Base-by-base conservation (phyloP, 2,113 vertebrate species). In the Sorex araneus region DNA sequence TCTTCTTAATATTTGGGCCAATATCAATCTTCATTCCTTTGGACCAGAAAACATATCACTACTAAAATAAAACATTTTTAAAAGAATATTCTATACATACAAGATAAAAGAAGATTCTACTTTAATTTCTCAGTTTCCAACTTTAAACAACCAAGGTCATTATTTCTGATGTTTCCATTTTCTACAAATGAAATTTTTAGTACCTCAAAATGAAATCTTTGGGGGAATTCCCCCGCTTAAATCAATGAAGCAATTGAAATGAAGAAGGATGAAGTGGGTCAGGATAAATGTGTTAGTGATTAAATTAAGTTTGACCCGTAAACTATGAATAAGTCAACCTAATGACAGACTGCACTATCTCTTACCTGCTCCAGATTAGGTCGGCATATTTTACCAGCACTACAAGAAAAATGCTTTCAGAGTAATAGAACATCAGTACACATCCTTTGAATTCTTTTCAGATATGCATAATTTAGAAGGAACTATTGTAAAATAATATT, bases 291-390 rank as follows among this genome's bases (percentile, higher is more conserved):
- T 54, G 40, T 78, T 91, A 80, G 25, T 64, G 67, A 87, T 84
- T 88, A 84, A 92, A 87, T 87, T 86, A 92, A 45, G 8, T 93
- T 93, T 94, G 71, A 95, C 80, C 50, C 84, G 67, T 15, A 89
- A 43, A 90, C 12, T 85, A 23, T 89, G 81, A 89, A 82, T 74
- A 69, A 88, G 18, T 23, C 43, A 64, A 71, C 18, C 27, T 84
- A 54, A 92, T 81, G 60, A 89, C 47, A 79, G 30, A 40, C 40
- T 19, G 10, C 45, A 71, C 34, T 57, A 45, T 6, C 25, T 89
- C 27, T 36, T 69, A 66, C 54, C 30, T 77, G 3, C 36, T 79
- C 21, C 60, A 86, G 3, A 83, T 77, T 84, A 21, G 80, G 50
- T 77, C 84, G 8, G 21, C 11, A 70, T 25, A 8, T 63, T 67